Percentiles rank a stretch among this genome's conserved stretches.
Conservation (phyloP, 2,797 vertebrate species). For the Periophthalmus magnuspinnatus region DNA sequence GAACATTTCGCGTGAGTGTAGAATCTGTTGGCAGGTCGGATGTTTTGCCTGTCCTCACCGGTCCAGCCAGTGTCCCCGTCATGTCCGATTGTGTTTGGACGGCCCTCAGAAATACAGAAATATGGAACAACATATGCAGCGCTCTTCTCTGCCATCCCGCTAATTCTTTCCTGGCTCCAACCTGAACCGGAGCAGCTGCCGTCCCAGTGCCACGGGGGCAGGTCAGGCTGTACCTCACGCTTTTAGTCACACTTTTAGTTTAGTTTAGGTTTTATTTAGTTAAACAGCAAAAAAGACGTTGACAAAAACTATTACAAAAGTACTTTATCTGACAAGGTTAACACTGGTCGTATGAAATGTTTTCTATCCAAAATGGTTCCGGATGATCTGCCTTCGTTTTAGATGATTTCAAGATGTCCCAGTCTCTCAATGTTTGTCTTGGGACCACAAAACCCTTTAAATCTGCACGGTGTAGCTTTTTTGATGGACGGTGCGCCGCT, state of each 20-base stretch:
- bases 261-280: no score
- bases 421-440: neutral
- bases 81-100: constrained; percentile 4
- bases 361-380: neutral
- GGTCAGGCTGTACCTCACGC: neutral
- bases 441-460: neutral
- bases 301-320: no score
- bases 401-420: no score
- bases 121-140: constrained; percentile 1
- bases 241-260: no score
- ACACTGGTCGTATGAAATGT: neutral
- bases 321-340: no score
- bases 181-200: neutral
- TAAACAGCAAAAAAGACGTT: no score
- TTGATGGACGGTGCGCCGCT: no score
- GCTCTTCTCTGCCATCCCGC: neutral
- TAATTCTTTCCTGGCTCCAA: constrained; percentile 8
- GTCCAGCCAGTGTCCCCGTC: neutral
- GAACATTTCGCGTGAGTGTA: neutral
- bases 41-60: neutral
- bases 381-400: neutral
- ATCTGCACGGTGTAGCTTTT: no score
- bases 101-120: neutral
- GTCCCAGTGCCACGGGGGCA: constrained; percentile 30
- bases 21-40: neutral